Evolutionary conservation across 1,140 invertebrate genomes (phyloP), one percentile per base, ranked within the genome.

Genomic region (Papilio helenus): DNA sequence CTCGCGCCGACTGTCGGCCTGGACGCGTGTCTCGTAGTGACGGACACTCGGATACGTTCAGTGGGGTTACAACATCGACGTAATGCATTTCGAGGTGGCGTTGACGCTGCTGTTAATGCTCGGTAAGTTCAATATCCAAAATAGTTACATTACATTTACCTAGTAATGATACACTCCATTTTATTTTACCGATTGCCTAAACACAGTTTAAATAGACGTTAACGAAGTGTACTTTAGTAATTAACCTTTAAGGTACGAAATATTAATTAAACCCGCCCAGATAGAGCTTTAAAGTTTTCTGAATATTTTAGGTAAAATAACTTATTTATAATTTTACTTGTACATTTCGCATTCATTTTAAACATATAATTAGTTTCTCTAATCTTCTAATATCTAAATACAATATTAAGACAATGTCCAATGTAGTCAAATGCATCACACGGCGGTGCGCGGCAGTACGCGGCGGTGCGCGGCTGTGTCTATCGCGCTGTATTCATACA

Each of bases 41-140:
- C 39, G 46, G 51, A 20, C 71, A 46, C 65, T 58, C 26, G 72
- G 55, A 3, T 71, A 51, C 44, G 58, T 79, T 34, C 72, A 65
- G 72, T 44, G 72, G 72, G 26, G n/a, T 23, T 34, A 16, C 55
- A 44, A 61, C n/a, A 76, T 71, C 71, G 26, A 51, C 76, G 81
- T 39, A 39, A 82, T 81, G 85, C 26, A 76, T 16, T 58, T 79
- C 46, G 79, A 76, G 78, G 73, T 78, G 74, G 82, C 84, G 76
- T 39, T 83, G 8, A 72, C 80, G 81, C 83, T 86, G 81, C 79
- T 83, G 46, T 65, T 81, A 39, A 61, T 82, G 20, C 10, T 85
- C 46, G 84, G 82, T 85, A 46, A 80, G 79, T 80, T 26, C 16
- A 42, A 73, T 73, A 3, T 12, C 7, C 4, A 2, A 4, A 1